Percentiles rank a stretch among this genome's conserved stretches.
These are phyloP conservation scores for Callyntrura sp. DNA, from an alignment of 2,888 invertebrate species.

Conservation along the genomic window DNA sequence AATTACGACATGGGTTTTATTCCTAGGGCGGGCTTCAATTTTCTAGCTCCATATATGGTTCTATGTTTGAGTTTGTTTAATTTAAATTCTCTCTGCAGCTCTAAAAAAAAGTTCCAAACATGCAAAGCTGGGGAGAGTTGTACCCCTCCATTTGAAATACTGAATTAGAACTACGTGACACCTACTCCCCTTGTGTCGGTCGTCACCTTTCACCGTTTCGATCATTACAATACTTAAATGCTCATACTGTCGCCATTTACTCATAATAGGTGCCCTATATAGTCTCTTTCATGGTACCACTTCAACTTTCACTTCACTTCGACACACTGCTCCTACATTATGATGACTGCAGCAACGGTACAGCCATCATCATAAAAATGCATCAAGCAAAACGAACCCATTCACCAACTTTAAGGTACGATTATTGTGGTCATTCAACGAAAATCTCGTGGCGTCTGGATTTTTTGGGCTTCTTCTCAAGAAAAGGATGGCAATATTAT, in stretches of 20 bases:
- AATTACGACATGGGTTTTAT: too few species aligned
- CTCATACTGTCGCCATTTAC: background rate
- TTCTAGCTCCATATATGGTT: too few species aligned
- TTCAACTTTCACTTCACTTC: constrained; percentile 14
- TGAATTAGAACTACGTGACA: too few species aligned
- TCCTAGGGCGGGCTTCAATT: too few species aligned
- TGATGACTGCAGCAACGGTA: background rate
- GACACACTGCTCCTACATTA: background rate
- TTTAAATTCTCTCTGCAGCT: too few species aligned
- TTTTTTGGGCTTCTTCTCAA: background rate
- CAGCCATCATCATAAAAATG: constrained; percentile 33
- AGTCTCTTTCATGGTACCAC: background rate
- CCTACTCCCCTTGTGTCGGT: too few species aligned
- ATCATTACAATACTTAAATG: background rate
- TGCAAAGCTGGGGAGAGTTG: too few species aligned
- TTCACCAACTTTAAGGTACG: background rate
- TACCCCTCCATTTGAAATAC: too few species aligned
- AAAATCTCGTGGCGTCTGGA: background rate
- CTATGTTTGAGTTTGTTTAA: too few species aligned
- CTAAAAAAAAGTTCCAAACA: too few species aligned
- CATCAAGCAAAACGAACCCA: constrained; percentile 28
- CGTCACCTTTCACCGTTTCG: background rate
- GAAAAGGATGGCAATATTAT: constrained; percentile 10
- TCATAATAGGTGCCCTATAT: background rate
- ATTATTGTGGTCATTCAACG: constrained; percentile 25